A percentile compares a stretch with the other conserved stretches of the same genome.
Conservation (phyloP, 2,888 invertebrate species). For the Zonitis immaculata region DNA sequence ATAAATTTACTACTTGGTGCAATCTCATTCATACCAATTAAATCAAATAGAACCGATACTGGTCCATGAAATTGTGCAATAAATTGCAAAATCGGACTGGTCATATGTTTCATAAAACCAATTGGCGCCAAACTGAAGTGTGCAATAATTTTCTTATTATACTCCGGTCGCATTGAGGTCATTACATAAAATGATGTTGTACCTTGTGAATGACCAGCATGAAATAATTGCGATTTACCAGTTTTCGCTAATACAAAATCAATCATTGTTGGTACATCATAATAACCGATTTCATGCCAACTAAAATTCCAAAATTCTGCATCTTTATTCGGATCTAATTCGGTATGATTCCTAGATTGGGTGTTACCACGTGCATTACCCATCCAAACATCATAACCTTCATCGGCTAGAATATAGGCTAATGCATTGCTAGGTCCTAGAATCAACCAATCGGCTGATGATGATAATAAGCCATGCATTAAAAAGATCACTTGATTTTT, state of each 20-base stretch:
- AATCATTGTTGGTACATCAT: slow-evolving; percentile 72
- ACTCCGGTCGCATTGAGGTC: slow-evolving; percentile 58
- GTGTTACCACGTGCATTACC: slow-evolving; percentile 58
- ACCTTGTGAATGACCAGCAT: slow-evolving; percentile 67
- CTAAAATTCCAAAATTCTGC: slow-evolving; percentile 52
- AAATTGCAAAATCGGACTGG: slow-evolving; percentile 25
- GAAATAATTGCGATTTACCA: slow-evolving; percentile 53
- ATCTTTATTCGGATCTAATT: slow-evolving; percentile 37
- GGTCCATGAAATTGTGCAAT: slow-evolving; percentile 4
- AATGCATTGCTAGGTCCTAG: slow-evolving; percentile 55
- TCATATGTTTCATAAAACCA: slow-evolving; percentile 56
- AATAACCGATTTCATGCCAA: slow-evolving; percentile 72
- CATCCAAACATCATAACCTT: slow-evolving; percentile 56
- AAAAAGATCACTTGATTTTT: slow-evolving; percentile 41
- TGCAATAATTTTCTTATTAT: slow-evolving; percentile 60
- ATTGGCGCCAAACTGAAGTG: slow-evolving; percentile 67
- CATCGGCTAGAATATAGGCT: slow-evolving; percentile 46
- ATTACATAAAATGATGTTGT: slow-evolving; percentile 64
- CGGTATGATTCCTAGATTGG: slow-evolving; percentile 52
- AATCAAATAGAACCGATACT: background rate
- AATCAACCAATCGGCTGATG: slow-evolving; percentile 53
- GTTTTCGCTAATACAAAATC: slow-evolving; percentile 59
- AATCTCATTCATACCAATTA: slow-evolving; percentile 54
- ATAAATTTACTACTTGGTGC: slow-evolving; percentile 55
- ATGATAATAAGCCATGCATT: slow-evolving; percentile 52